Evolutionary conservation across 2,113 vertebrate genomes (phyloP), one percentile per base, ranked within the genome.

Genomic region (Tichodroma muraria): DNA sequence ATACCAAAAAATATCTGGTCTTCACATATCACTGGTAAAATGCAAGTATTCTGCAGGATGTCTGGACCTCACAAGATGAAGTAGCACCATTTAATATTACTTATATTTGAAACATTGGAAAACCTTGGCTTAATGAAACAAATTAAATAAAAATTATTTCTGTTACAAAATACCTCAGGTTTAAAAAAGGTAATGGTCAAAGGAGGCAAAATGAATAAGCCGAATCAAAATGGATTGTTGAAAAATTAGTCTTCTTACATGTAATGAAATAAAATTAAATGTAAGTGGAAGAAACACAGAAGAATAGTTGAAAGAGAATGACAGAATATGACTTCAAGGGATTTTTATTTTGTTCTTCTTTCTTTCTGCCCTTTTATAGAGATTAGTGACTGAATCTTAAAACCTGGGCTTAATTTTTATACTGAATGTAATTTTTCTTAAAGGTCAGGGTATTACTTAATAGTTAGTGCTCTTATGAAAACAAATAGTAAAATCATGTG

Each of bases 261-360:
- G 14, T 86, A 95, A 93, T 76, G 42, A 77, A 94, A 85, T 76
- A 70, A 86, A 95, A 89, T 73, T 38, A 68, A 88, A 85, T 45
- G 9, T 44, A 68, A 82, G 8, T 13, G 37, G 60, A 73, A 57
- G 19, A 69, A 87, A 83, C 24, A 8, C 8, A 73, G 35, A 76
- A 65, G 28, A 78, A 60, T 10, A 63, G 4, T 15, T 75, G 37
- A 73, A 76, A 80, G 24, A n/a, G 27, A 93, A 92, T 71, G 37
- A 65, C 27, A 69, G 31, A 50, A 60, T 59, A 22, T 85, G 45
- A 45, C 85, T 94, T 31, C 66, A 73, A 81, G 76, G 65, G 38
- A 69, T 91, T 83, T n/a, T 88, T 53, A 19, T 30, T 83, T 68
- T 77, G 24, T 8, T 85, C 78, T 61, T 15, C 15, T 87, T 80